Evolutionary conservation across 2,113 vertebrate genomes (phyloP), one percentile per base, ranked within the genome.

Genomic region (Nibea albiflora): DNA sequence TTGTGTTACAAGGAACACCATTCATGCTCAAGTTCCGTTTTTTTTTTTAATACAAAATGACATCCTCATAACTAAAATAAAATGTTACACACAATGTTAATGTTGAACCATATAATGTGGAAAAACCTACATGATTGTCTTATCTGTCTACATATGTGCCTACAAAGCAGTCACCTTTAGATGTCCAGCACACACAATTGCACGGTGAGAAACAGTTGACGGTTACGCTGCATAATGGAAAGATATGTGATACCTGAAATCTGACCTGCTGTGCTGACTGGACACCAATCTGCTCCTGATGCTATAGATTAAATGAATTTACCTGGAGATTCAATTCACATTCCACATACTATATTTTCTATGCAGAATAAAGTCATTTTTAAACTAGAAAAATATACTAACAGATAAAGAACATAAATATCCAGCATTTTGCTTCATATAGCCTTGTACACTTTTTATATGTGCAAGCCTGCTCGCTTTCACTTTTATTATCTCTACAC

Each of bases 111-210:
- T 56, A 56, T 39, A 53, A 57, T 15, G 39, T 10, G 56, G 10
- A 8, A 53, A 60, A 49, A 35, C 5, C 15, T 28, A 22, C 35
- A 39, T 16, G 22, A 9, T 6, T 60, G 24, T 22, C 17, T 60
- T 28, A 53, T 35, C 56, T 82, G 50, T 53, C 54, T 31, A 46
- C 9, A 46, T 28, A 4, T 26, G 17, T 31, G 28, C 42, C 39
- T 35, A 15, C 26, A 50, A 22, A 46, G n/a, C 24, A 35, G 39
- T 31, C 6, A 11, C 77, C 69, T 83, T 78, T 74, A 73, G 57
- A 80, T 69, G 79, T 68, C 66, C 44, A 58, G 58, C 71, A 63
- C 53, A 78, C 58, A 58, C 24, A 78, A n/a, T 61, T 19, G 9
- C 26, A 60, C 28, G 65, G 8, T 35, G 5, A 60, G 24, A 64